Evolutionary conservation across 2,888 invertebrate species (phyloP).

Genomic region (Unio pictorum): DNA sequence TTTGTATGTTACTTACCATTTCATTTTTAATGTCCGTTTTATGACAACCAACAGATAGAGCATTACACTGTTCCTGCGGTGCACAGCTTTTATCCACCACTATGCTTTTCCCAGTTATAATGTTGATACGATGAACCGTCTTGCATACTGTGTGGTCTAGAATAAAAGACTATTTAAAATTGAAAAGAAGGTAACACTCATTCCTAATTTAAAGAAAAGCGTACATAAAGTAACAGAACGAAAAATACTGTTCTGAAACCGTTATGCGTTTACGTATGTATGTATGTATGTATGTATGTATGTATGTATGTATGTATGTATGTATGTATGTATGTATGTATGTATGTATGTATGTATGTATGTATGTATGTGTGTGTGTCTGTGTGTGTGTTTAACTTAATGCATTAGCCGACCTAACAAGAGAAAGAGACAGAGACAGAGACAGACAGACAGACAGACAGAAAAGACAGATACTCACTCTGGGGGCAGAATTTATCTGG

Average conservation of each 20-base stretch:
- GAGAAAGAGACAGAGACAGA: background rate
- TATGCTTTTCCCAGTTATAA: constrained; percentile 75
- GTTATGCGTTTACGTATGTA: too few relatives aligned
- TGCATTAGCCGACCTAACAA: too few relatives aligned
- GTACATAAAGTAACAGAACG: background rate
- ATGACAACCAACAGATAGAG: constrained; percentile 76
- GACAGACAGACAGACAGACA: too few relatives aligned
- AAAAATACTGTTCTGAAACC: too few relatives aligned
- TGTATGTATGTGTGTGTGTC: too few relatives aligned
- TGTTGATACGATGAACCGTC: constrained; percentile 40
- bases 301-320: too few relatives aligned
- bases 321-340: too few relatives aligned
- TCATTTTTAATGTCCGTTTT: constrained; percentile 8
- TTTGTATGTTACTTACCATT: constrained; percentile 12
- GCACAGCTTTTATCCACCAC: constrained; percentile 80
- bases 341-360: too few relatives aligned
- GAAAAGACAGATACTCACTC: constrained; percentile 15
- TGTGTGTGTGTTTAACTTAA: too few relatives aligned
- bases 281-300: too few relatives aligned
- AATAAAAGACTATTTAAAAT: too few relatives aligned
- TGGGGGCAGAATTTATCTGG: constrained; percentile 41
- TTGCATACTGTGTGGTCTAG: constrained; percentile 43
- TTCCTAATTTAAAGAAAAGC: background rate
- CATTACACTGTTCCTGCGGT: constrained; percentile 76
- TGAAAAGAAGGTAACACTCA: too few relatives aligned